These are phyloP conservation scores for Xestia rhomboidea DNA, from an alignment of 2,888 invertebrate genomes.

Conservation along the genomic window DNA sequence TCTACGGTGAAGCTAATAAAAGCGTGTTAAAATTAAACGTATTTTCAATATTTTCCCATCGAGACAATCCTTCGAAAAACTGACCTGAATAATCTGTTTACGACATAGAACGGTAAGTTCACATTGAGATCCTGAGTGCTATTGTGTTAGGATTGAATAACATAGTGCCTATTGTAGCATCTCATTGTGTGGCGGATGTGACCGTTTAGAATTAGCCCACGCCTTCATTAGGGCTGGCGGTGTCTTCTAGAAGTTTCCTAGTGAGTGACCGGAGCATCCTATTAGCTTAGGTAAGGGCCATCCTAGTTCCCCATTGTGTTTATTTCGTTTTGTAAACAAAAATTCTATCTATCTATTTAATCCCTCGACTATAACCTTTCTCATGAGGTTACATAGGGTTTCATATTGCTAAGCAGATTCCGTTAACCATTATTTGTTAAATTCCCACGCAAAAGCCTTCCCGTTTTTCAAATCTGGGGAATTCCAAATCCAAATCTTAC, in stretches of 20 bases:
- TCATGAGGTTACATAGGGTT: not conserved
- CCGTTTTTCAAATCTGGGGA: not conserved
- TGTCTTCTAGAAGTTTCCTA: conserved; percentile 12
- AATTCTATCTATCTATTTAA: not conserved
- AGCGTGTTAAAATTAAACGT: not conserved
- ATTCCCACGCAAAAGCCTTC: not conserved
- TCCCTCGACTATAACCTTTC: not conserved
- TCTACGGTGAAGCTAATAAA: not conserved
- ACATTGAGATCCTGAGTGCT: conserved; percentile 23
- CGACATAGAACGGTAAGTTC: conserved; percentile 6
- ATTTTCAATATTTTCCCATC: not conserved
- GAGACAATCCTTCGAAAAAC: not conserved
- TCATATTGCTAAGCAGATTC: not conserved
- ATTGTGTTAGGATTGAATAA: conserved; percentile 62
- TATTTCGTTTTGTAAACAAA: no score
- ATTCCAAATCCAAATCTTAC: conserved; percentile 1
- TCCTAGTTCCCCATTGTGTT: not conserved
- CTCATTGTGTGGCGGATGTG: conserved; percentile 62
- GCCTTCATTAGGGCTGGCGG: conserved; percentile 32
- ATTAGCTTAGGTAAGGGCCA: not conserved
- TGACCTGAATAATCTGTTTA: conserved; percentile 28
- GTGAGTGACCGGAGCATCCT: not conserved
- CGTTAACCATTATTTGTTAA: conserved; percentile 2
- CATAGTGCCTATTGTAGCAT: conserved; percentile 36
- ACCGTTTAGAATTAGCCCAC: conserved; percentile 59